Conservation (phyloP, 2,113 vertebrate species). For the Calyptommatus sinebrachiatus region DNA sequence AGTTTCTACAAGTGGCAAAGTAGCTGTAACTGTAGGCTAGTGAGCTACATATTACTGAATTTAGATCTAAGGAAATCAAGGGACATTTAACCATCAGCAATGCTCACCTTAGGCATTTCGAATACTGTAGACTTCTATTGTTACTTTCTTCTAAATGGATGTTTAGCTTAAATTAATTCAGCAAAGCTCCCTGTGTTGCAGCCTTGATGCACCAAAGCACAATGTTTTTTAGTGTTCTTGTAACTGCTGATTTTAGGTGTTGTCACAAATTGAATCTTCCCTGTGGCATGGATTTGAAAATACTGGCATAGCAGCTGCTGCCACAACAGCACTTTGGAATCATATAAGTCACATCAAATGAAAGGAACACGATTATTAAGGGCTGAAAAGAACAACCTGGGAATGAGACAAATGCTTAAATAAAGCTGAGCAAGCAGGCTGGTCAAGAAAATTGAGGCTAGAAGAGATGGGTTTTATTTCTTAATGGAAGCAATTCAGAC, state of each 20-base stretch:
- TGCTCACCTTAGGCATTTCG: slow-evolving; percentile 7
- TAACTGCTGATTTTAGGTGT: slow-evolving; percentile 2
- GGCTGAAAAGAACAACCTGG: slow-evolving; percentile 8
- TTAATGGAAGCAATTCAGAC: not conserved
- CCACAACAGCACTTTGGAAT: not conserved
- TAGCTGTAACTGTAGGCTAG: slow-evolving; percentile 33
- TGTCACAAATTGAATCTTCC: slow-evolving; percentile 11
- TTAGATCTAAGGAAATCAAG: slow-evolving; percentile 23
- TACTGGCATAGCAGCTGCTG: not conserved
- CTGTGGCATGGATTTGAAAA: not conserved
- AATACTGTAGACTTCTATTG: not conserved
- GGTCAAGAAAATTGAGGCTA: slow-evolving; percentile 6
- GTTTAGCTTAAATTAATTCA: slow-evolving; percentile 11
- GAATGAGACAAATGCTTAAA: slow-evolving; percentile 11
- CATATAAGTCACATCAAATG: slow-evolving; percentile 1
- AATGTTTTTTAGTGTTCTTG: not conserved
- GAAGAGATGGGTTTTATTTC: slow-evolving; percentile 1
- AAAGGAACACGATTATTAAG: slow-evolving; percentile 18
- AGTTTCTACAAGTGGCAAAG: slow-evolving; percentile 37
- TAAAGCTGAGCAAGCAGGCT: slow-evolving; percentile 11
- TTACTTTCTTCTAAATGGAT: not conserved
- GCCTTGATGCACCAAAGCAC: not conserved
- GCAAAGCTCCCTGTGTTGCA: not conserved
- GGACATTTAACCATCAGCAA: not conserved
- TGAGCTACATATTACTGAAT: not conserved